Evolutionary conservation across 2,797 vertebrate species (phyloP).

Genomic region (Lutjanus campechanus): DNA sequence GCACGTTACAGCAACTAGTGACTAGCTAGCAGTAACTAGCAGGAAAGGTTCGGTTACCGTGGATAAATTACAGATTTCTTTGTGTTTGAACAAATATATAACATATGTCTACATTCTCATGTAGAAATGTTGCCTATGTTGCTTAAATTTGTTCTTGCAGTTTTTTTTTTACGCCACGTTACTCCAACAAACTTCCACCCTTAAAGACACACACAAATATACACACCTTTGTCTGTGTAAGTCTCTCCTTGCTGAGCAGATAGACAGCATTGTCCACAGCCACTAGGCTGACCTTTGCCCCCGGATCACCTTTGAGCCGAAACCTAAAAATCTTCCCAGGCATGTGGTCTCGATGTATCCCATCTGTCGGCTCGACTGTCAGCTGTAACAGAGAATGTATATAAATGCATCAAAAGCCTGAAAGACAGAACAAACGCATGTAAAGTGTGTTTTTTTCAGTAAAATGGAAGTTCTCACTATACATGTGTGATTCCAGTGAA

Average conservation of each 20-base stretch:
- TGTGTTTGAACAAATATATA: no score
- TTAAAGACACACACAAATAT: slow-evolving; percentile 5
- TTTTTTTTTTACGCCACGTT: background rate
- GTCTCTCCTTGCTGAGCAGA: slow-evolving; percentile 82
- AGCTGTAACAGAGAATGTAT: slow-evolving; percentile 59
- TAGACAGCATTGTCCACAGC: slow-evolving; percentile 89
- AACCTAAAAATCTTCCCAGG: slow-evolving; percentile 77
- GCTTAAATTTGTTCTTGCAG: no score
- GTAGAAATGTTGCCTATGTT: no score
- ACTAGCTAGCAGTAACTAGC: no score
- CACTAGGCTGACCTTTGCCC: slow-evolving; percentile 85
- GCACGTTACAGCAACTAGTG: no score
- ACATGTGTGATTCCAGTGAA: no score
- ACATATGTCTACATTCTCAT: no score
- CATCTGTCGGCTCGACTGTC: slow-evolving; percentile 56
- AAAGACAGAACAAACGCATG: background rate
- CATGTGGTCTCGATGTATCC: slow-evolving; percentile 7
- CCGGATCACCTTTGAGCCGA: slow-evolving; percentile 83
- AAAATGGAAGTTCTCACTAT: no score
- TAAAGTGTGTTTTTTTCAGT: no score
- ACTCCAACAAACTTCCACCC: background rate
- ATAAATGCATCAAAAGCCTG: background rate
- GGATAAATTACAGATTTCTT: no score
- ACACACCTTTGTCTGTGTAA: slow-evolving; percentile 88
- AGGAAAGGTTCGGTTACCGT: no score